These are phyloP conservation scores for Liposcelis brunnea DNA, from an alignment of 2,888 invertebrate genomes.

Conservation along the genomic window DNA sequence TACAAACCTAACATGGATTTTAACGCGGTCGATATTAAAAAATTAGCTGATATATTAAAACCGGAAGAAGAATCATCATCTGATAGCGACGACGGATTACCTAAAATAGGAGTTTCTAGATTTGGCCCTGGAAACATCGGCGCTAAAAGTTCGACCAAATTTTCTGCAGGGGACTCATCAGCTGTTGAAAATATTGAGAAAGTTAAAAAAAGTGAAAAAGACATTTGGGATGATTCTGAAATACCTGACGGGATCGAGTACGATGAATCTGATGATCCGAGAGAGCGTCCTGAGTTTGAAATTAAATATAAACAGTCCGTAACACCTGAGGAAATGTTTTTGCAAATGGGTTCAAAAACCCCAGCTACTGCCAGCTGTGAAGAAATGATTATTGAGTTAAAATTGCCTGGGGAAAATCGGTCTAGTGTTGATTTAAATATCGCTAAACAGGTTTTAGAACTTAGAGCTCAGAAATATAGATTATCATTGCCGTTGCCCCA, in stretches of 20 bases:
- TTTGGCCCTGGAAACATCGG: not conserved
- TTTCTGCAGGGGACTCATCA: not conserved
- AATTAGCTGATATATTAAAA: conserved; percentile 2
- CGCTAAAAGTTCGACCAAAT: not conserved
- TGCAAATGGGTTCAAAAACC: conserved; percentile 70
- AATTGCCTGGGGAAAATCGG: conserved; percentile 55
- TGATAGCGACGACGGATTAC: conserved; percentile 1
- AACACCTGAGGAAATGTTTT: conserved; percentile 64
- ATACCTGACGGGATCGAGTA: not conserved
- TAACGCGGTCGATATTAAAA: not conserved
- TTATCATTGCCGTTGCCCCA: conserved; percentile 63
- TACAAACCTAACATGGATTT: not conserved
- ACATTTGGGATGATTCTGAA: conserved; percentile 1
- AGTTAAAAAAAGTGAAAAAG: not conserved
- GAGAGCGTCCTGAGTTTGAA: conserved; percentile 53
- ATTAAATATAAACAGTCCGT: conserved; percentile 73
- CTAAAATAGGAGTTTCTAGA: not conserved
- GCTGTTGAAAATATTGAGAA: not conserved
- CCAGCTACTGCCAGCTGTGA: conserved; percentile 67
- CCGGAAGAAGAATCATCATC: conserved; percentile 2
- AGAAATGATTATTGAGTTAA: conserved; percentile 57
- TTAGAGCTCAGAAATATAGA: conserved; percentile 42
- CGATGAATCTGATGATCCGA: conserved; percentile 32
- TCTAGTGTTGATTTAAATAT: conserved; percentile 58
- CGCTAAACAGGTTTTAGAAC: conserved; percentile 37